Evolutionary conservation across 1,140 invertebrate genomes (phyloP).

Genomic region (Trichonephila clavipes): DNA sequence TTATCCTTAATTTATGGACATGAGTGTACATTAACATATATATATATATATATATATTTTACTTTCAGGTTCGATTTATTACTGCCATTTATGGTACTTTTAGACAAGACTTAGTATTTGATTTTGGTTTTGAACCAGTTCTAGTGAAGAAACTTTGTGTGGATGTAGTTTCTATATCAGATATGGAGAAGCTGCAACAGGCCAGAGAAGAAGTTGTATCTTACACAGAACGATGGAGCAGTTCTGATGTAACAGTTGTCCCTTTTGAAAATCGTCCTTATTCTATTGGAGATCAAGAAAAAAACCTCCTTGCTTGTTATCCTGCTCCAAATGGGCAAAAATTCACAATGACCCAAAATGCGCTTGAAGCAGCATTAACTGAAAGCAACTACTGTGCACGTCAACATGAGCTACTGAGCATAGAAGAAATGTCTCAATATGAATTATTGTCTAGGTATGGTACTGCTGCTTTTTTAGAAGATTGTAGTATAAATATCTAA

Average conservation of each 20-base stretch:
- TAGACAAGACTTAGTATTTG: constrained; percentile 89
- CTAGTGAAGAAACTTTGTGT: constrained; percentile 88
- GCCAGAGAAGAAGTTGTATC: constrained; percentile 79
- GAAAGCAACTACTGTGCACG: constrained; percentile 88
- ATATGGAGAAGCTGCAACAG: constrained; percentile 86
- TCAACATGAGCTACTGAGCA: constrained; percentile 89
- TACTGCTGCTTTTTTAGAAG: too few species aligned
- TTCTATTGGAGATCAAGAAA: constrained; percentile 78
- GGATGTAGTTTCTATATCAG: constrained; percentile 87
- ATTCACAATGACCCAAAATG: constrained; percentile 87
- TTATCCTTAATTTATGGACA: too few species aligned
- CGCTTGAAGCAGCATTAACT: constrained; percentile 85
- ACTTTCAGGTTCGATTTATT: constrained; percentile 84
- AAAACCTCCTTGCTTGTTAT: constrained; percentile 84
- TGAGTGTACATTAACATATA: too few species aligned
- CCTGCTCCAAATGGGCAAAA: constrained; percentile 86
- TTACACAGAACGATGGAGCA: constrained; percentile 84
- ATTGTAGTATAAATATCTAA: too few species aligned
- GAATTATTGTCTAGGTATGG: constrained; percentile 85
- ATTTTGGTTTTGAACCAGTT: constrained; percentile 87
- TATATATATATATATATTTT: not conserved
- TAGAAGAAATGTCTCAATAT: constrained; percentile 90
- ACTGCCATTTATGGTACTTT: constrained; percentile 91
- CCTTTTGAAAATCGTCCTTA: constrained; percentile 83
- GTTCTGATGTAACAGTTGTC: constrained; percentile 84